These are phyloP conservation scores for Campylorhamphus procurvoides DNA, from an alignment of 2,113 vertebrate species.

Conservation along the genomic window DNA sequence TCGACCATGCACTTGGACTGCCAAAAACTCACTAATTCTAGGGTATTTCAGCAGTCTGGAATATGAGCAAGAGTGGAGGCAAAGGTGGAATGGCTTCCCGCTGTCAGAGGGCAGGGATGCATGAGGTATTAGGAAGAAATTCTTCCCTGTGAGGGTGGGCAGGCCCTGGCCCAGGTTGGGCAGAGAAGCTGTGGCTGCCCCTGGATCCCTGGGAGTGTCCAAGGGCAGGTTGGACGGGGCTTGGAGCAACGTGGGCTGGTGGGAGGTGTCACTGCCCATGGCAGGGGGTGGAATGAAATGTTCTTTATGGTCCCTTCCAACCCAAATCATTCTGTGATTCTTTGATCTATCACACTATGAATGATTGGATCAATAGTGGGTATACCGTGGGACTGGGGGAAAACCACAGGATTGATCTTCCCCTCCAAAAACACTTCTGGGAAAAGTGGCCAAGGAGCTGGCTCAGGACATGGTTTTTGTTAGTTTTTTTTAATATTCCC, in stretches of 20 bases:
- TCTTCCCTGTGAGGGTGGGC: fast-evolving
- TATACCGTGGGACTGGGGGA: not conserved
- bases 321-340: not conserved
- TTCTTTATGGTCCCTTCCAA: not conserved
- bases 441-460: not conserved
- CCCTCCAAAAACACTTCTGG: not conserved
- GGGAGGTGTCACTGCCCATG: not conserved
- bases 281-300: fast-evolving
- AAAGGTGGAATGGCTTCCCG: not conserved
- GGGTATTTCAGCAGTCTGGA: not conserved
- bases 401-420: not conserved
- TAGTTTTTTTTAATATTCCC: not conserved
- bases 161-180: not conserved
- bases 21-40: fast-evolving
- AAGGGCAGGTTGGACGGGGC: fast-evolving
- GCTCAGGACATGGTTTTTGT: fast-evolving
- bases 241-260: fast-evolving
- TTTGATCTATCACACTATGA: not conserved
- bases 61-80: fast-evolving
- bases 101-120: fast-evolving
- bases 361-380: not conserved
- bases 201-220: not conserved
- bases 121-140: not conserved
- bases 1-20: fast-evolving
- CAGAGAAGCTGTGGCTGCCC: not conserved